Base-by-base conservation (phyloP, 2,888 invertebrate species). In the Corbicula japonica region DNA sequence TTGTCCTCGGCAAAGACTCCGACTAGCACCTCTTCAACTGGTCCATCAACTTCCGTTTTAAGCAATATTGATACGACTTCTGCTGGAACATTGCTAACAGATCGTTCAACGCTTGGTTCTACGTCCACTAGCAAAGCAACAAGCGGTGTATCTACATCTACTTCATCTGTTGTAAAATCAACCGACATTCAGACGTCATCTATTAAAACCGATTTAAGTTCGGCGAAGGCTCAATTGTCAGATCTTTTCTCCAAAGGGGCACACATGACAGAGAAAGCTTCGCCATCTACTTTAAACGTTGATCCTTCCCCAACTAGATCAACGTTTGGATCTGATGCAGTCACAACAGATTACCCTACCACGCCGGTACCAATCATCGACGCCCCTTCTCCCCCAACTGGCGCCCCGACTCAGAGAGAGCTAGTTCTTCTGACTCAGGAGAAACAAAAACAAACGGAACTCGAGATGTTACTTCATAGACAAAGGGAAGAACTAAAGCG, bases 301-400 rank as follows among this genome's bases (percentile, higher is more conserved):
- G 77, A 78, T 32, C 68, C 73, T n/a, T 61, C 62, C 34, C 77
- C 77, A n/a, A 73, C 69, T 2, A 28, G 41, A 4, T 50, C 77
- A 21, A 78, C 77, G 15, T 50, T 41, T 32, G 62, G 61, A 10
- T 71, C 71, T 1, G 52, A 50, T 15, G 54, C 15, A 28, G 41
- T 54, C 21, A 21, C 6, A 28, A 28, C 28, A 0, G 28, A 30
- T 12, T 28, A 52, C n/a, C 38, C 38, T 26, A 66, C 66, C 0
- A 66, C 66, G 1, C 28, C 34, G 1, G 1, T 21, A 4, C 54
- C 66, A n/a, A 12, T 66, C 4, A 44, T 66, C 10, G 30, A 66
- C n/a, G 18, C 54, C 10, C 66, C 66, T 12, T 30, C 38, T 34
- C 41, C 38, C 28, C 66, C 66, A 28, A 21, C 30, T 10, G 41